Evolutionary conservation across 2,113 vertebrate species (phyloP).

Genomic region (Paedocypris sp.): DNA sequence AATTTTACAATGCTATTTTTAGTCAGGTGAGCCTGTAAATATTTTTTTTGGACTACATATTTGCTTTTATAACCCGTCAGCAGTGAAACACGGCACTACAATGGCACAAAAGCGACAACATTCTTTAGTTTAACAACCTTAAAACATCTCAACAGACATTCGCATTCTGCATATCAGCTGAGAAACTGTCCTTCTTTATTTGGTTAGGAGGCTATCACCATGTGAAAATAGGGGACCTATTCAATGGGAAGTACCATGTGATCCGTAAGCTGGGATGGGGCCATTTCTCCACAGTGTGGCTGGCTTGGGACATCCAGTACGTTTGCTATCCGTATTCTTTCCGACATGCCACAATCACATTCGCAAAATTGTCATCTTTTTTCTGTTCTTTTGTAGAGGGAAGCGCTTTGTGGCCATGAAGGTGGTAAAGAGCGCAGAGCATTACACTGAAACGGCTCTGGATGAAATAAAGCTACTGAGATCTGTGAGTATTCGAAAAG

Average conservation of each 20-base stretch:
- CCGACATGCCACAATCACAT: not conserved
- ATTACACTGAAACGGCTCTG: slow-evolving; percentile 93
- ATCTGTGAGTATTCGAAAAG: slow-evolving; percentile 70
- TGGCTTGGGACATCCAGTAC: slow-evolving; percentile 95
- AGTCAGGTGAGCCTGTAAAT: too few species aligned
- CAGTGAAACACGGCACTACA: too few species aligned
- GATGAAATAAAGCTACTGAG: slow-evolving; percentile 93
- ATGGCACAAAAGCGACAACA: too few species aligned
- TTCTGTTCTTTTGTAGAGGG: slow-evolving; percentile 54
- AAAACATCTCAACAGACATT: not conserved
- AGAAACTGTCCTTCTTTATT: slow-evolving; percentile 3
- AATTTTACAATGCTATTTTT: too few species aligned
- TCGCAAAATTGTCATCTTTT: not conserved
- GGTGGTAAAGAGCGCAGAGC: slow-evolving; percentile 96
- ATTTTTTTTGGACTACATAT: too few species aligned
- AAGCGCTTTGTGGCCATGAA: slow-evolving; percentile 97
- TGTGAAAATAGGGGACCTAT: slow-evolving; percentile 94
- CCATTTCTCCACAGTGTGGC: slow-evolving; percentile 97
- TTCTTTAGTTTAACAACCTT: not conserved
- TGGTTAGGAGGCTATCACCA: slow-evolving; percentile 86
- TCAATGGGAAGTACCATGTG: slow-evolving; percentile 90
- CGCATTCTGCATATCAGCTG: not conserved
- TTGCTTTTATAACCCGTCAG: too few species aligned
- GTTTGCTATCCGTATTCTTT: slow-evolving; percentile 32
- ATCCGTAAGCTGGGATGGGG: slow-evolving; percentile 97